Evolutionary conservation across 1,140 invertebrate genomes (phyloP), one percentile per base, ranked within the genome.

Genomic region (Venturia canescens): DNA sequence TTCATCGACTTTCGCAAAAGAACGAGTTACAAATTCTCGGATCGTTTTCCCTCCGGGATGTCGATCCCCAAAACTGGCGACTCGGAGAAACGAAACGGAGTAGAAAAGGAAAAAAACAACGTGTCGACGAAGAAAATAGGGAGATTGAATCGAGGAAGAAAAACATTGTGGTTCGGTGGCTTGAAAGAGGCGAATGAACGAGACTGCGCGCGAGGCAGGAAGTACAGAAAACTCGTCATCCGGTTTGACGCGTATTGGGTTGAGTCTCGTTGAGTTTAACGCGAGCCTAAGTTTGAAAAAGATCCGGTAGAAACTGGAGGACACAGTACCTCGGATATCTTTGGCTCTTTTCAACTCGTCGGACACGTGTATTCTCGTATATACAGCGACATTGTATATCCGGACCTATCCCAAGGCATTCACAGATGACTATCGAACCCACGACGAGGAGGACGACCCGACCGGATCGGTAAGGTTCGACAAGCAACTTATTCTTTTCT

Each of bases 371-470:
- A 69, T n/a, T n/a, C n/a, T n/a, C n/a, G n/a, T 69, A 69, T n/a
- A 31, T 57, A 66, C 27, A 63, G 23, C 38, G 3, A 63, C 5
- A 0, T 23, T 11, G 53, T 18, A 31, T 23, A 53, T 63, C 53
- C 53, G 75, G 75, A 89, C 88, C 88, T 89, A 89, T 87, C 86
- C 78, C 87, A 89, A 89, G 84, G 82, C 77, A 57, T 75, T 82
- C 87, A 86, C 86, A 84, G 86, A 87, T 85, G 84, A 86, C 84
- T 87, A 87, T 87, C 85, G 84, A 84, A 80, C 81, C 82, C n/a
- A n/a, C n/a, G n/a, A n/a, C n/a, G n/a, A n/a, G n/a, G n/a, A n/a
- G n/a, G 13, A 69, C 26, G 27, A 31, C 82, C 71, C 75, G 3
- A 60, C 77, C 80, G 82, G 86, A 86, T 86, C 86, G 83, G 80